Evolutionary conservation across 2,888 invertebrate genomes (phyloP), one percentile per base, ranked within the genome.

Genomic region (Myopa testacea): DNA sequence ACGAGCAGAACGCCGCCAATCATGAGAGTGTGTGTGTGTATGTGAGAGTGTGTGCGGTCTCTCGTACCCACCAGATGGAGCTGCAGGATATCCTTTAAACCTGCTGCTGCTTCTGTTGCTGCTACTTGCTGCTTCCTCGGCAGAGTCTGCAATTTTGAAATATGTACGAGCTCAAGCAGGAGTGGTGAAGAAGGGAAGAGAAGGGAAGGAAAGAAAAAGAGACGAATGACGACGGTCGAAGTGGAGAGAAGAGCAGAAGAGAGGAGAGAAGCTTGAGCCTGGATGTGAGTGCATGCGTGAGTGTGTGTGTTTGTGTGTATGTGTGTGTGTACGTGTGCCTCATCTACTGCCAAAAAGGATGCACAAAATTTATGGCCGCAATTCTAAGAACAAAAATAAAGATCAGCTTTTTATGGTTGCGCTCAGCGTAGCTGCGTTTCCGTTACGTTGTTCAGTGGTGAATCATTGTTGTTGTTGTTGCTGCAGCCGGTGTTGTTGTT

Each of bases 311-410:
- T 26, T 34, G 55, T 55, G 26, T 34, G 52, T 70, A 34, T 70
- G 70, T 52, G 5, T 52, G 8, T 67, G 1, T 67, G 67, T 67
- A 14, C 6, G 67, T 40, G 4, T 69, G 69, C 14, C 14, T 52
- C 55, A 14, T 26, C 70, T 34, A 5, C n/a, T 72, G 72, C 72
- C 65, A 40, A 52, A 60, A 45, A 60, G 45, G 50, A 75, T 69
- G 62, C 62, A 63, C 50, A 16, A 40, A 74, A 78, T 78, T 74
- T 78, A 78, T 78, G 69, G 63, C 45, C 74, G 55, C 74, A 37
- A 52, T 55, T 73, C 77, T 68, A 60, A 63, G 78, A 74, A 78
- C 68, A 74, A 78, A 77, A 74, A 78, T 78, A 70, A 62, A 60
- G 78, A 78, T 78, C 62, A 74, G 74, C 74, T 62, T 70, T 78